Evolutionary conservation across 2,797 vertebrate genomes (phyloP).

Genomic region (Xiphorhynchus erythropygius): DNA sequence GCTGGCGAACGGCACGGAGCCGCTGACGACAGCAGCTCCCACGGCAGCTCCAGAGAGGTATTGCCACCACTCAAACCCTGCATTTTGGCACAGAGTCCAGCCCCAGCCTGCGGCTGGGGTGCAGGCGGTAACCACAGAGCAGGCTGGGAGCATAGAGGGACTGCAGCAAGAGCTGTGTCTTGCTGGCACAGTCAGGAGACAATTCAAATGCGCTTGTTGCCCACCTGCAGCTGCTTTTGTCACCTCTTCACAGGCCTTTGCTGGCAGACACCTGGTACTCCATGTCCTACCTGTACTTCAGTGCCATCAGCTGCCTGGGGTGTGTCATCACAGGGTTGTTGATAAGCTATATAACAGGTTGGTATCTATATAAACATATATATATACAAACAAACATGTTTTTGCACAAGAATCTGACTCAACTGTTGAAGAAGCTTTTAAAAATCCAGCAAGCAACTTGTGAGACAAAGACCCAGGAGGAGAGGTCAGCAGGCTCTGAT

Average conservation of each 20-base stretch:
- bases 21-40: neutral
- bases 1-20: constrained; percentile 55
- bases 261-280: constrained; percentile 84
- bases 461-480: neutral
- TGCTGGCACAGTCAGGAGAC: neutral
- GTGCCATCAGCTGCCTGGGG: constrained; percentile 80
- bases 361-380: neutral
- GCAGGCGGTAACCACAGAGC: rapidly evolving
- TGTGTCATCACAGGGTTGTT: constrained; percentile 72
- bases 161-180: rapidly evolving
- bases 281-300: constrained; percentile 84
- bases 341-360: constrained; percentile 83
- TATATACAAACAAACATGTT: neutral
- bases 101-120: neutral
- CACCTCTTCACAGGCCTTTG: constrained; percentile 64
- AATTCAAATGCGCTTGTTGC: rapidly evolving
- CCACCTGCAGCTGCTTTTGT: neutral
- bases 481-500: neutral
- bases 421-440: neutral
- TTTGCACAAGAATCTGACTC: neutral
- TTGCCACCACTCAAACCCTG: rapidly evolving
- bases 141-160: too few species aligned
- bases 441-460: rapidly evolving
- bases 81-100: rapidly evolving
- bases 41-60: constrained; percentile 61